These are phyloP conservation scores for Micronycteris hirsuta DNA, from an alignment of 2,113 vertebrate species.

Conservation along the genomic window DNA sequence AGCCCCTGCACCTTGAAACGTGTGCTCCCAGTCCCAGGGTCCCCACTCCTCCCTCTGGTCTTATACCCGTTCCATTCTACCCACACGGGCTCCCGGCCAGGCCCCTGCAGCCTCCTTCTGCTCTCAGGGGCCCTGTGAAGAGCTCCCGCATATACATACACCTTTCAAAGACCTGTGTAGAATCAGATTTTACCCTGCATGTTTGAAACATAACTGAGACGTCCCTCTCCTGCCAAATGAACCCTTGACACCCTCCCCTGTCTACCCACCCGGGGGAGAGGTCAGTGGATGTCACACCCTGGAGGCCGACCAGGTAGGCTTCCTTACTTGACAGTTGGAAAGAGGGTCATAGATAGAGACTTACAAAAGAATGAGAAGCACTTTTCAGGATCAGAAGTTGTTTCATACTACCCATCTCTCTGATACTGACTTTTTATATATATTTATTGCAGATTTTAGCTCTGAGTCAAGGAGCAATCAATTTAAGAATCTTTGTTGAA, in stretches of 20 bases:
- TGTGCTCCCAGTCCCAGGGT: background rate
- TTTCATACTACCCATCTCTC: background rate
- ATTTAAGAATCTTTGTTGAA: constrained; percentile 58
- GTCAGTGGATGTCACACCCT: background rate
- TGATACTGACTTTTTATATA: background rate
- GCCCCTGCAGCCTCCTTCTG: background rate
- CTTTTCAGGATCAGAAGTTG: background rate
- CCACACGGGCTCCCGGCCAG: background rate
- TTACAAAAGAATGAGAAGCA: background rate
- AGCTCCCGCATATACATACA: background rate
- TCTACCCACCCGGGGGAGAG: background rate
- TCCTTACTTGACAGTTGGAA: background rate
- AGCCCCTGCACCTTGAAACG: background rate
- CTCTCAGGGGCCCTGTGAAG: background rate
- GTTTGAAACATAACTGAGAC: background rate
- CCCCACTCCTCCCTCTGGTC: background rate
- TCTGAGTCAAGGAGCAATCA: constrained; percentile 32
- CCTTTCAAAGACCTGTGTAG: background rate
- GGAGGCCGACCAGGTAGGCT: background rate
- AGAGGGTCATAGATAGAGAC: background rate
- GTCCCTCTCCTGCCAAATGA: background rate
- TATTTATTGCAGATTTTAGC: constrained; percentile 51
- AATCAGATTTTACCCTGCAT: background rate
- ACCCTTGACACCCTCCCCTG: background rate
- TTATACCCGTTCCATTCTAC: background rate